Conservation (phyloP, 2,113 vertebrate genomes). For the Orthonyx spaldingii region DNA sequence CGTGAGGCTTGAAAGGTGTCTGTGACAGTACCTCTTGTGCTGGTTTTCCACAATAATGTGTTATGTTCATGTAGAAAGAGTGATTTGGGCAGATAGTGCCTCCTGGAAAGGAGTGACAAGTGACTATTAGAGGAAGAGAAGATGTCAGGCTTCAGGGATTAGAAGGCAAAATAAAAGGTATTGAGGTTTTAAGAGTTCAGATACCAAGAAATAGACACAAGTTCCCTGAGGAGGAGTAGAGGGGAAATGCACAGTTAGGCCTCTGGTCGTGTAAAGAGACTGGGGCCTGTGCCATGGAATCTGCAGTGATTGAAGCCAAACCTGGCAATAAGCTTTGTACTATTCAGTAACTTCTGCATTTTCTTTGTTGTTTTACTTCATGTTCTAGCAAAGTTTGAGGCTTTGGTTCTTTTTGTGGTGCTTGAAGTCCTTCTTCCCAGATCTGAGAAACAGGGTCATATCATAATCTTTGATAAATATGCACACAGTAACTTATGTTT, state of each 20-base stretch:
- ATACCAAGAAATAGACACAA: not conserved
- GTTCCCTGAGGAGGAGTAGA: not conserved
- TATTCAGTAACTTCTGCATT: not conserved
- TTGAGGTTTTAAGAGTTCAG: not conserved
- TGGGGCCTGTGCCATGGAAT: not conserved
- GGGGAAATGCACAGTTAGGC: not conserved
- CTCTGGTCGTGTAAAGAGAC: not conserved
- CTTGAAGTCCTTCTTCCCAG: not conserved
- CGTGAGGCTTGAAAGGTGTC: not conserved
- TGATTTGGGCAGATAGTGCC: not conserved
- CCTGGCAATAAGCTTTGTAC: not conserved
- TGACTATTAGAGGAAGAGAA: not conserved
- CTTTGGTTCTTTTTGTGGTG: not conserved
- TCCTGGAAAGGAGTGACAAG: not conserved
- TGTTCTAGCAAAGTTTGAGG: not conserved
- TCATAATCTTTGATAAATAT: not conserved
- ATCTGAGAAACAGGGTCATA: not conserved
- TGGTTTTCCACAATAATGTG: not conserved
- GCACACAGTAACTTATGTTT: rapidly evolving
- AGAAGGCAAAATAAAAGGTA: not conserved
- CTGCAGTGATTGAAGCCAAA: not conserved
- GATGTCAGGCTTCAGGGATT: not conserved
- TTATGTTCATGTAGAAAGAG: not conserved
- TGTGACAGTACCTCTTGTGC: not conserved
- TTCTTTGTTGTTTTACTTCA: not conserved